Conservation (phyloP, 2,113 vertebrate genomes). For the Ceratotherium simum region DNA sequence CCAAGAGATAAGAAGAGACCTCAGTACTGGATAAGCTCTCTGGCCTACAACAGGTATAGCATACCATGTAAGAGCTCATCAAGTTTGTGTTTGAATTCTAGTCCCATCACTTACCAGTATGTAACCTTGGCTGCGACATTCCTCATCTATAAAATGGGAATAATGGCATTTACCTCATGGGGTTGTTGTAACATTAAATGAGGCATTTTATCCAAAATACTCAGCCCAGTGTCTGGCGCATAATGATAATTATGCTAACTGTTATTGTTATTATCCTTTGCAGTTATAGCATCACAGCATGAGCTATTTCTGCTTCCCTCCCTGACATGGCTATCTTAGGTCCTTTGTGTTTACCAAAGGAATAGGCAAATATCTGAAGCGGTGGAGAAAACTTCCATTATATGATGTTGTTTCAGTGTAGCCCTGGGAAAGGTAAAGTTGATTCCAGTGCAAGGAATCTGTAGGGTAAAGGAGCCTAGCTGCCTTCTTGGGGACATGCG, state of each 20-base stretch:
- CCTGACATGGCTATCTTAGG: neutral
- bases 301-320: neutral
- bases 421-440: neutral
- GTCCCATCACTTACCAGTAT: neutral
- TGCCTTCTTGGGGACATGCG: neutral
- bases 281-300: neutral
- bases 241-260: neutral
- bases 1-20: neutral
- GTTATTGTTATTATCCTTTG: neutral
- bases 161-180: neutral
- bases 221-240: neutral
- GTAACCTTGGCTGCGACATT: neutral
- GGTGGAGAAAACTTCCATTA: neutral
- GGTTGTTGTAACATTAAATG: neutral
- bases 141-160: neutral
- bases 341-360: neutral
- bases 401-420: fast-evolving
- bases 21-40: neutral
- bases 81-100: neutral
- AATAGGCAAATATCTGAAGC: neutral
- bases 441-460: neutral
- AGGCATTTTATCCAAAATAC: neutral
- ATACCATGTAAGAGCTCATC: neutral
- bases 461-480: fast-evolving
- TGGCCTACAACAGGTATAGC: fast-evolving